Conservation (phyloP, 2,113 vertebrate species). For the Orientallactaga bullata region DNA sequence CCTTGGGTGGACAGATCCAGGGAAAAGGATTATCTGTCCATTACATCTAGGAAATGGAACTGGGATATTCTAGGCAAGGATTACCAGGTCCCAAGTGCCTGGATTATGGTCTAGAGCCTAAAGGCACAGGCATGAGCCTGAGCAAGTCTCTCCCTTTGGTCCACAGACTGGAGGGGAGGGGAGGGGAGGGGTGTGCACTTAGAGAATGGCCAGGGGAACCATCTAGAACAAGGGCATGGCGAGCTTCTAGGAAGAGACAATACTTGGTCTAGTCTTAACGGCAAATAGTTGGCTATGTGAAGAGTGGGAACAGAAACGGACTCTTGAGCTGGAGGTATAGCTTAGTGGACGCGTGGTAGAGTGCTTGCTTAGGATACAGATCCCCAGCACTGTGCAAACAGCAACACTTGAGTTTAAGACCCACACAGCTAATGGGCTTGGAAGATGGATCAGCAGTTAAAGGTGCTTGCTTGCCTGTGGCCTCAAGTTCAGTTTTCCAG, state of each 20-base stretch:
- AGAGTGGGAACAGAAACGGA: background rate
- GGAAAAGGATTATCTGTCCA: background rate
- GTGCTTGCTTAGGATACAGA: background rate
- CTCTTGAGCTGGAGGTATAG: background rate
- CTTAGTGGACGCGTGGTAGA: background rate
- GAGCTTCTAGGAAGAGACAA: background rate
- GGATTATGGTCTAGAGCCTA: background rate
- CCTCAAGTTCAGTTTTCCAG: too few species aligned
- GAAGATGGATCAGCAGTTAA: too few species aligned
- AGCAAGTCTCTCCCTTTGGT: background rate
- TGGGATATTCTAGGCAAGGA: background rate
- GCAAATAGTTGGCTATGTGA: slow-evolving; percentile 8
- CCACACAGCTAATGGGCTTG: background rate
- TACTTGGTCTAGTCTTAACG: background rate
- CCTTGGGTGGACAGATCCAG: background rate
- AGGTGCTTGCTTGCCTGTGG: too few species aligned
- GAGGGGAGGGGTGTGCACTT: background rate
- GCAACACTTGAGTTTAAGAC: background rate
- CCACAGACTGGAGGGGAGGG: background rate
- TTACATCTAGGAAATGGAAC: background rate
- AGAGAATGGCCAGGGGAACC: background rate
- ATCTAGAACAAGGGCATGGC: background rate
- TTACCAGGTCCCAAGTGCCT: background rate
- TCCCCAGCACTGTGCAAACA: too few species aligned
- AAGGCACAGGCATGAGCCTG: accelerated